These are phyloP conservation scores for Porites lobata DNA, from an alignment of 92 coral and sea anemone species.

Conservation along the genomic window DNA sequence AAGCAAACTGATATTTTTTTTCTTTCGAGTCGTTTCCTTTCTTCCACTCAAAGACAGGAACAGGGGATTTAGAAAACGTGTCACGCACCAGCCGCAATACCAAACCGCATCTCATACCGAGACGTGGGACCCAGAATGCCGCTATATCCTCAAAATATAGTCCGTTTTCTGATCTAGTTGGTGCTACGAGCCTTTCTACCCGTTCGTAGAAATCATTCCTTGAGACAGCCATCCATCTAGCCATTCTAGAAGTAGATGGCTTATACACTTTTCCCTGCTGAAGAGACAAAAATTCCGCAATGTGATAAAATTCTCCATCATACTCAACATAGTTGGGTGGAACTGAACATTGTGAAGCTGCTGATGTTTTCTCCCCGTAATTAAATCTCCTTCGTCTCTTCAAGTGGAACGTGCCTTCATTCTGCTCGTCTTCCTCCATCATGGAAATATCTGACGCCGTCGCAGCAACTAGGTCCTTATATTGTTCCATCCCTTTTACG, in stretches of 20 bases:
- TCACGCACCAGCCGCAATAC: conserved; percentile 16
- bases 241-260: conserved; percentile 24
- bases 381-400: too few relatives aligned
- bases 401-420: too few relatives aligned
- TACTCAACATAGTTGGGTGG: conserved; percentile 22
- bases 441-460: background rate
- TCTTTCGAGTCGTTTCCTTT: background rate
- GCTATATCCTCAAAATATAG: conserved; percentile 1
- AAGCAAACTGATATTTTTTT: conserved; percentile 11
- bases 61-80: conserved; percentile 4
- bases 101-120: background rate
- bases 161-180: background rate
- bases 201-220: conserved; percentile 7
- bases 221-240: conserved; percentile 25
- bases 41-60: conserved; percentile 28
- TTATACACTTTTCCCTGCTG: conserved; percentile 35
- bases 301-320: conserved; percentile 41
- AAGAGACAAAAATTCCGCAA: conserved; percentile 31
- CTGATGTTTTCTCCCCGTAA: too few relatives aligned
- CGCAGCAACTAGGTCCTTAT: background rate
- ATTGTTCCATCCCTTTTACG: conserved; percentile 15
- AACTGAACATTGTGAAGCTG: background rate
- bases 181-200: background rate
- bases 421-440: background rate
- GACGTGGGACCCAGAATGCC: conserved; percentile 21